A percentile compares a stretch with the other conserved stretches of the same genome.
These are phyloP conservation scores for Borostomias antarcticus DNA, from an alignment of 2,797 vertebrate species.

Conservation along the genomic window DNA sequence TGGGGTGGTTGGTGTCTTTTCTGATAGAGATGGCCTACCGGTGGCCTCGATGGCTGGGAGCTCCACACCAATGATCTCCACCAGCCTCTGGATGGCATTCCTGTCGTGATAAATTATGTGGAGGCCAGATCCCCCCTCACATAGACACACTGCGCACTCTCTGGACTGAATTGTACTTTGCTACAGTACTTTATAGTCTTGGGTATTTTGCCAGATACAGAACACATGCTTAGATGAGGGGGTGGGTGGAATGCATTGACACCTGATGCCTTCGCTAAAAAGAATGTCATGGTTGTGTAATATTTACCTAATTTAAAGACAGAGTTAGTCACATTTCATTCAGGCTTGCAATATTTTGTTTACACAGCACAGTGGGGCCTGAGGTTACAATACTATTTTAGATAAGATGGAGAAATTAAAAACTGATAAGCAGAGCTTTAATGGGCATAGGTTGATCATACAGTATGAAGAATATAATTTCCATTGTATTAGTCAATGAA, in stretches of 20 bases:
- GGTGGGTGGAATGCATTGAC: not conserved
- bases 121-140: no score
- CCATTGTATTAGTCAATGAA: not conserved
- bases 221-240: not conserved
- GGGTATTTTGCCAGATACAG: no score
- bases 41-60: no score
- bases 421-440: not conserved
- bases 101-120: no score
- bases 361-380: constrained; percentile 31
- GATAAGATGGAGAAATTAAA: not conserved
- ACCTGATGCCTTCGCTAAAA: not conserved
- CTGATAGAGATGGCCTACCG: no score
- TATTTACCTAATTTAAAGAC: constrained; percentile 12
- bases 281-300: not conserved
- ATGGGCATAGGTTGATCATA: not conserved
- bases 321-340: constrained; percentile 58
- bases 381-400: constrained; percentile 12
- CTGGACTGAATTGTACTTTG: no score
- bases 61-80: no score
- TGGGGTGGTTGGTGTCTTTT: no score
- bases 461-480: not conserved
- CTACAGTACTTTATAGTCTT: no score
- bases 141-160: no score
- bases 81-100: no score
- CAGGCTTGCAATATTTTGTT: constrained; percentile 28